Evolutionary conservation across 2,797 vertebrate genomes (phyloP), one percentile per base, ranked within the genome.

Genomic region (Xyrichtys novacula): DNA sequence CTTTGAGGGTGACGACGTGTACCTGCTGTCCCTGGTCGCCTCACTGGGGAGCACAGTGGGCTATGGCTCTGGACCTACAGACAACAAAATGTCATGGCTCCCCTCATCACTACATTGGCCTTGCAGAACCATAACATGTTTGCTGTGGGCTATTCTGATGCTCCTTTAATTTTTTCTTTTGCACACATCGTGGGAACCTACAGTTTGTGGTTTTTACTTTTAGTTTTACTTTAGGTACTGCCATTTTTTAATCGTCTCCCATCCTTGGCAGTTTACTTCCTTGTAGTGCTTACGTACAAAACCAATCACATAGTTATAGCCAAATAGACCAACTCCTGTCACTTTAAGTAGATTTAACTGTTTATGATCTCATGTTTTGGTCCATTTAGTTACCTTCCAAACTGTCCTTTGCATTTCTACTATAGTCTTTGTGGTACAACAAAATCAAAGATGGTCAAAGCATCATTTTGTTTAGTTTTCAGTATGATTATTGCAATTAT

Each of bases 1-100:
- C 92, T 93, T 84, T 88, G 66, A 90, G 85, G 86, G 92, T 91
- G 92, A 90, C 86, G 92, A 90, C 92, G 92, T 92, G 90, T 90
- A 85, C 76, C 74, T 59, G 76, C 71, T 62, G 76, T 91, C 89
- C 85, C 88, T 76, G 78, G 78, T 85, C 85, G 82, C 68, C 86
- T 81, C 85, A 83, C 78, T 3, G 75, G 81, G 80, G 84, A 92
- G 83, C 83, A 64, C 63, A 78, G 60, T 72, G 63, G 67, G 52
- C 75, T 57, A 60, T 53, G 54, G 58, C 76, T 83, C 63, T 48
- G 71, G 86, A 81, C 80, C 86, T 78, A 61, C 46, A 69, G 83
- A 76, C 64, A 39, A 66, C 26, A 36, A 86, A 86, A 92, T 90
- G 90, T 91, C 89, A 89, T 72, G 70, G 43, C 76, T 79, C 74